Evolutionary conservation across 2,113 vertebrate genomes (phyloP).

Genomic region (Pachycephala philippinensis): DNA sequence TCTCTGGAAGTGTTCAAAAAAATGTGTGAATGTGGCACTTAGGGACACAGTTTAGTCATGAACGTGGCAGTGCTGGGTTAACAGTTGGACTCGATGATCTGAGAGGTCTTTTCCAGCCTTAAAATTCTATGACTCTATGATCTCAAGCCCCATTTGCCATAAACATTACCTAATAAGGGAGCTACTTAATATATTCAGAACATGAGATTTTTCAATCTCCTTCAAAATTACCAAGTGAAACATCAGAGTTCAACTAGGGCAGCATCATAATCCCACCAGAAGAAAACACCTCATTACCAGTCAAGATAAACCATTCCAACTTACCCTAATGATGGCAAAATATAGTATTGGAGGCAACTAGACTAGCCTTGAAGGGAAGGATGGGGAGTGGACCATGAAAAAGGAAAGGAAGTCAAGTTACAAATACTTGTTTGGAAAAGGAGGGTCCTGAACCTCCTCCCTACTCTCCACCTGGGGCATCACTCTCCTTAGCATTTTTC

Average conservation of each 20-base stretch:
- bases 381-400: neutral
- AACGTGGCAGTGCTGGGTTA: fast-evolving
- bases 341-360: neutral
- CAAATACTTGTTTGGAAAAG: neutral
- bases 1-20: neutral
- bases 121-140: neutral
- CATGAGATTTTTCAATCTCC: neutral
- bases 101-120: neutral
- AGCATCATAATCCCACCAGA: neutral
- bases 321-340: neutral
- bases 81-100: fast-evolving
- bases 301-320: neutral
- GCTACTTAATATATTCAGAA: neutral
- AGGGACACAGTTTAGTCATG: neutral
- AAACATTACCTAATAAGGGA: neutral
- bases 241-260: neutral
- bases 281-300: neutral
- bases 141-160: neutral
- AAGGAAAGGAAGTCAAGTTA: neutral
- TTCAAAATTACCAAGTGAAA: neutral
- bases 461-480: neutral
- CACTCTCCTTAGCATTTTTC: neutral
- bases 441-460: neutral
- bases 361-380: neutral
- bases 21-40: fast-evolving